Evolutionary conservation across 2,113 vertebrate genomes (phyloP), one percentile per base, ranked within the genome.

Genomic region (Thermophis baileyi): DNA sequence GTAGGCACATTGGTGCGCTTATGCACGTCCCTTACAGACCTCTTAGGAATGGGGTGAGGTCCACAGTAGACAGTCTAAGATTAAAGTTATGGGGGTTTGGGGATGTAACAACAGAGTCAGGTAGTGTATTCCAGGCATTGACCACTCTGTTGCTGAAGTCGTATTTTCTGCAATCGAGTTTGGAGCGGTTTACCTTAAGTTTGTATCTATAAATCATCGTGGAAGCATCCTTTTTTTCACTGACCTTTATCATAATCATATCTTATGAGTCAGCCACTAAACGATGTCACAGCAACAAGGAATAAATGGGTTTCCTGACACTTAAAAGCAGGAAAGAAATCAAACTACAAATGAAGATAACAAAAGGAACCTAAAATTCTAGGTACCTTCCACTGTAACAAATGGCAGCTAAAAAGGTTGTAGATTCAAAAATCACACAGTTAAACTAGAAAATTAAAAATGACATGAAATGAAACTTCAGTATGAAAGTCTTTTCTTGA

Each of bases 361-460:
- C 55, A 86, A 22, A 25, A 0, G 25, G 0, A 10, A 51, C 44
- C 12, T 6, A n/a, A 24, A 44, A 6, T 22, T 20, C 35, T 46
- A n/a, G 0, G 0, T 0, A 0, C 2, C 85, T 54, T 0, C 69
- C 91, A 91, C 49, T 63, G 55, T 0, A 57, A 40, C 6, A 88
- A 94, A 94, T 49, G 60, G 2, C 12, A 88, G 6, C 93, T 60
- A 25, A 89, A 81, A 54, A 40, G 24, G n/a, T 30, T 93, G 0
- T 7, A 86, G 91, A 5, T 93, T 93, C 30, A 51, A 88, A 49
- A 87, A 85, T 57, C 1, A 22, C 30, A 22, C 27, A 81, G 4
- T 69, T 69, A 50, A 55, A 88, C 3, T 22, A 53, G 25, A 4
- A 6, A 89, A 89, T 44, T 11, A 87, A 30, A 85, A 55, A n/a